Evolutionary conservation across 1,140 invertebrate genomes (phyloP).

Genomic region (Drosophila pseudoobscura): DNA sequence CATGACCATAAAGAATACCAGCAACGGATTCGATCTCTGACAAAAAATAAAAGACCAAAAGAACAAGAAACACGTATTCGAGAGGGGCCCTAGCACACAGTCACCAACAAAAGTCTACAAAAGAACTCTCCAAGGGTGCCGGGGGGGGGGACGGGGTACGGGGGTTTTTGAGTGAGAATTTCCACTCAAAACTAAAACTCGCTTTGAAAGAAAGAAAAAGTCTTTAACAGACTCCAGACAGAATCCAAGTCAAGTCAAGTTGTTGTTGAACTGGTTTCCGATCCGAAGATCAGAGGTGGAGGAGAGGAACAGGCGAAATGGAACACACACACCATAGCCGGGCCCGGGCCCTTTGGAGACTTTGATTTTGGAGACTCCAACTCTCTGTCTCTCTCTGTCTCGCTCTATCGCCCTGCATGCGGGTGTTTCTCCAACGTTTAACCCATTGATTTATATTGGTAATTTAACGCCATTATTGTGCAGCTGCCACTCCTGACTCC

Average conservation of each 20-base stretch:
- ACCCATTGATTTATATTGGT: slow-evolving; percentile 79
- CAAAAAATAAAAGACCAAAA: slow-evolving; percentile 40
- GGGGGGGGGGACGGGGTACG: no score
- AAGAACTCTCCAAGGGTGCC: slow-evolving; percentile 42
- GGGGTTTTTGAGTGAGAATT: slow-evolving; percentile 36
- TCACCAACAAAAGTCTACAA: neutral
- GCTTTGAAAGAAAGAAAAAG: slow-evolving; percentile 77
- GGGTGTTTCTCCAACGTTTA: slow-evolving; percentile 48
- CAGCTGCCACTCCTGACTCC: slow-evolving; percentile 45
- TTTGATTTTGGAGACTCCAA: slow-evolving; percentile 5
- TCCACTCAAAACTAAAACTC: slow-evolving; percentile 52
- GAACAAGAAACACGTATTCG: slow-evolving; percentile 26
- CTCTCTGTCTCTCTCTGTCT: neutral
- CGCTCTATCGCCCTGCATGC: slow-evolving; percentile 40
- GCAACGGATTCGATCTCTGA: slow-evolving; percentile 40
- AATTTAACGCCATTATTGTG: slow-evolving; percentile 76
- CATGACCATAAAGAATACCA: slow-evolving; percentile 20
- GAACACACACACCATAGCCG: slow-evolving; percentile 8
- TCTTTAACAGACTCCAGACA: slow-evolving; percentile 48
- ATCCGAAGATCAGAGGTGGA: neutral
- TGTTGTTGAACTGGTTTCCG: slow-evolving; percentile 72
- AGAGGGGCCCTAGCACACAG: slow-evolving; percentile 14
- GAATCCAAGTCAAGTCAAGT: slow-evolving; percentile 71
- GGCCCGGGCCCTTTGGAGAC: slow-evolving; percentile 44
- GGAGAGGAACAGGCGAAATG: neutral